Evolutionary conservation across 2,797 vertebrate genomes (phyloP), one percentile per base, ranked within the genome.

Genomic region (Podarcis siculus): DNA sequence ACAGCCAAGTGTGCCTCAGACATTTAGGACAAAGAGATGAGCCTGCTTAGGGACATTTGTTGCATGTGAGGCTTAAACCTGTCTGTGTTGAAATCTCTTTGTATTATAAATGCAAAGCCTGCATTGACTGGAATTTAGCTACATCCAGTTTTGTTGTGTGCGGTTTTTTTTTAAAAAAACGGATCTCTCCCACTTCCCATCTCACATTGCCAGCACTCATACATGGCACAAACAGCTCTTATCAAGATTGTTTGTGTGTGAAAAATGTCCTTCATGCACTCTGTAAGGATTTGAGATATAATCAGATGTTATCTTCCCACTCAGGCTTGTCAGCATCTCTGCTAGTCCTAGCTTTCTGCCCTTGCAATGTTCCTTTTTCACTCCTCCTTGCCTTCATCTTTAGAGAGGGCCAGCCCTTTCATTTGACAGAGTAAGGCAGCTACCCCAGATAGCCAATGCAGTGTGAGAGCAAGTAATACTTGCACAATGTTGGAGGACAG

Each of bases 221-320:
- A 49, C 37, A 72, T 35, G 32, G 75, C 13, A 45, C 9, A 72
- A 89, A 64, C 13, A 82, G 37, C 64, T 67, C 15, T 89, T 79
- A 72, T 80, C 66, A 64, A 39, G 19, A 23, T 4, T n/a, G n/a
- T 75, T n/a, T 87, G 67, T 81, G 82, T 61, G 35, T 35, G 83
- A 45, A 45, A 55, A 81, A 85, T 75, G 39, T 45, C 69, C 83
- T 86, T 76, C 77, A 82, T 49, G 8, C 64, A 32, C 32, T 67
- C 58, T 39, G 58, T 71, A 86, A 86, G 27, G 27, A 76, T 71
- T 76, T 86, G 78, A 85, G 71, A 89, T 67, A 55, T 35, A 66
- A 85, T 89, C 78, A 85, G 58, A 89, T 76, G 32, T 86, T 86
- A 76, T 89, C 88, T 76, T 72, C 12, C 25, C 32, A 76, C 42